These are phyloP conservation scores for Lipotes vexillifer DNA, from an alignment of 2,113 vertebrate genomes.

Conservation along the genomic window DNA sequence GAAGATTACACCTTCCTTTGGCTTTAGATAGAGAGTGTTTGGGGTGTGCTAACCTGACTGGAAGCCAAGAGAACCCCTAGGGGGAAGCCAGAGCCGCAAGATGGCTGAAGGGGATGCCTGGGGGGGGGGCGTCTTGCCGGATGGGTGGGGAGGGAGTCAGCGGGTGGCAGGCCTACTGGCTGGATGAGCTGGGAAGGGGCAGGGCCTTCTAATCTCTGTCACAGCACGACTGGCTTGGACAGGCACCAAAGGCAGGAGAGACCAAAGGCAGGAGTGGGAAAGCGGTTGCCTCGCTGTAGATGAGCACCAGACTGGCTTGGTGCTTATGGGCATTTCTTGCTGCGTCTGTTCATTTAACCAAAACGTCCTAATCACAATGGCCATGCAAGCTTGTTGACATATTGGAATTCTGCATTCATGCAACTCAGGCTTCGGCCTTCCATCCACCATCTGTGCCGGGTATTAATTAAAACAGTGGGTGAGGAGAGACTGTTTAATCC, in stretches of 20 bases:
- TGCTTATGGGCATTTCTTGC: neutral
- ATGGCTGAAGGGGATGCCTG: neutral
- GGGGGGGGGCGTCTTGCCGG: neutral
- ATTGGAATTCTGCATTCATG: neutral
- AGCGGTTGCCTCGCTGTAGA: neutral
- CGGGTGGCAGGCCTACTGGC: neutral
- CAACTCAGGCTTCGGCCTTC: neutral
- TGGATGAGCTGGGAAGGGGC: neutral
- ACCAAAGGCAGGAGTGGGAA: neutral
- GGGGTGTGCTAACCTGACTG: neutral
- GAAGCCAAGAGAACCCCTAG: neutral
- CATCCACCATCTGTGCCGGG: neutral
- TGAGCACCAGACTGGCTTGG: neutral
- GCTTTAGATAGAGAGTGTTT: neutral
- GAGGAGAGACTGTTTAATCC: neutral
- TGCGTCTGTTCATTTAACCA: constrained; percentile 21
- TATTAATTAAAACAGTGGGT: constrained; percentile 32
- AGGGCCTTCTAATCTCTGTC: neutral
- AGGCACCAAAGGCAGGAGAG: neutral
- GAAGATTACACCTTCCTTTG: neutral
- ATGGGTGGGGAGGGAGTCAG: neutral
- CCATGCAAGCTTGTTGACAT: neutral
- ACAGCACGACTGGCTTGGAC: neutral
- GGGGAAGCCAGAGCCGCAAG: neutral
- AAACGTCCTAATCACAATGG: neutral